Conservation (phyloP, 2,888 invertebrate genomes). For the Galerucella pusilla region DNA sequence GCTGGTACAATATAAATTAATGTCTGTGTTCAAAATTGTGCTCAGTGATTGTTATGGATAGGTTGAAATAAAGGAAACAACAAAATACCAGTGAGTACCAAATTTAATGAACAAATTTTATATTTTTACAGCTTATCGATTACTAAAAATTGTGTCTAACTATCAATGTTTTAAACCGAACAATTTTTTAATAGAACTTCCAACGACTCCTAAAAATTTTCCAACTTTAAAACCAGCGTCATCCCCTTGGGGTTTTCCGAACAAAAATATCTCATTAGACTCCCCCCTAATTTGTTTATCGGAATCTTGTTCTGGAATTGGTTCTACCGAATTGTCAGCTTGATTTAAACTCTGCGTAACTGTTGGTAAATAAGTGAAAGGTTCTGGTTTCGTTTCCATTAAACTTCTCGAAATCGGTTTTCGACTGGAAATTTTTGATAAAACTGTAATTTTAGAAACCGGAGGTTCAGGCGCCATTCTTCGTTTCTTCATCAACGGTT, state of each 20-base stretch:
- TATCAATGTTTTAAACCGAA: slow-evolving; percentile 48
- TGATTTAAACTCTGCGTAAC: not conserved
- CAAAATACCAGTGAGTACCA: too few species aligned
- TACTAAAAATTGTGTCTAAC: not conserved
- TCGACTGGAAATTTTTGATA: too few species aligned
- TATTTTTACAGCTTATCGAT: slow-evolving; percentile 20
- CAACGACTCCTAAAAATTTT: slow-evolving; percentile 50
- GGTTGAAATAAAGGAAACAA: too few species aligned
- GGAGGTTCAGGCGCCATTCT: slow-evolving; percentile 30
- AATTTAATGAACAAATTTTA: slow-evolving; percentile 46
- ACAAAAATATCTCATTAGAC: slow-evolving; percentile 49
- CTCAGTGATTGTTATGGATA: too few species aligned
- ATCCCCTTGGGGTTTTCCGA: slow-evolving; percentile 46
- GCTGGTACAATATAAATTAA: too few species aligned
- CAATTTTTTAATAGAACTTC: slow-evolving; percentile 50
- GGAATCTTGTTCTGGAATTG: not conserved
- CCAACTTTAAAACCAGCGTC: slow-evolving; percentile 46
- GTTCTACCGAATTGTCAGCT: not conserved
- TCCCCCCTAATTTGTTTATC: slow-evolving; percentile 5
- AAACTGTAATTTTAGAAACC: not conserved
- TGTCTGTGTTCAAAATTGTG: too few species aligned
- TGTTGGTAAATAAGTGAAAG: not conserved
- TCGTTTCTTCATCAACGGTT: slow-evolving; percentile 66
- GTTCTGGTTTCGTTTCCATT: not conserved
- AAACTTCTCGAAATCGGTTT: not conserved